Conservation (phyloP, 2,888 invertebrate species). For the Chromoteleia sp. region DNA sequence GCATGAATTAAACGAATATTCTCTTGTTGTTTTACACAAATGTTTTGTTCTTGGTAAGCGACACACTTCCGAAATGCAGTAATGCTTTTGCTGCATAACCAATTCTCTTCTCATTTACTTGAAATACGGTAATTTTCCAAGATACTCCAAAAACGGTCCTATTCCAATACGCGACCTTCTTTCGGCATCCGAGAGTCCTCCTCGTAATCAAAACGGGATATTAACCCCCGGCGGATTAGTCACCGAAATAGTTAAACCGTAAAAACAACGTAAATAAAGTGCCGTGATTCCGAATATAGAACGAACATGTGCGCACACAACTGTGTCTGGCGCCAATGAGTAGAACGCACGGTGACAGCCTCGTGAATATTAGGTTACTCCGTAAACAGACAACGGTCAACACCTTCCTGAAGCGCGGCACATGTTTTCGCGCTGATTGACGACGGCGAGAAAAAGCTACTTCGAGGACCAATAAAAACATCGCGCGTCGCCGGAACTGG, state of each 20-base stretch:
- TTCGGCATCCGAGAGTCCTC: not conserved
- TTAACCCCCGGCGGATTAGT: conserved; percentile 1
- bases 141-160: too few species aligned
- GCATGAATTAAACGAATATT: too few species aligned
- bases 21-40: too few species aligned
- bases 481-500: conserved; percentile 44
- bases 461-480: conserved; percentile 66
- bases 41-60: too few species aligned
- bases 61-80: too few species aligned
- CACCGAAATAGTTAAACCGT: conserved; percentile 38
- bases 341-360: conserved; percentile 75
- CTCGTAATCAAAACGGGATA: conserved; percentile 8
- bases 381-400: conserved; percentile 82
- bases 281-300: conserved; percentile 77
- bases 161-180: too few species aligned
- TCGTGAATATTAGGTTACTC: conserved; percentile 83
- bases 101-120: too few species aligned
- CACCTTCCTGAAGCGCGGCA: conserved; percentile 82
- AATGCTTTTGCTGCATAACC: too few species aligned
- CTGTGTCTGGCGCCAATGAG: conserved; percentile 81
- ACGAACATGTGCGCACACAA: conserved; percentile 77
- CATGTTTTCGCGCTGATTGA: conserved; percentile 74
- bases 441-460: conserved; percentile 69
- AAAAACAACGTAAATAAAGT: conserved; percentile 53
- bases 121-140: too few species aligned